These are phyloP conservation scores for Chascanopsetta lugubris DNA, from an alignment of 2,113 vertebrate genomes.

Conservation along the genomic window DNA sequence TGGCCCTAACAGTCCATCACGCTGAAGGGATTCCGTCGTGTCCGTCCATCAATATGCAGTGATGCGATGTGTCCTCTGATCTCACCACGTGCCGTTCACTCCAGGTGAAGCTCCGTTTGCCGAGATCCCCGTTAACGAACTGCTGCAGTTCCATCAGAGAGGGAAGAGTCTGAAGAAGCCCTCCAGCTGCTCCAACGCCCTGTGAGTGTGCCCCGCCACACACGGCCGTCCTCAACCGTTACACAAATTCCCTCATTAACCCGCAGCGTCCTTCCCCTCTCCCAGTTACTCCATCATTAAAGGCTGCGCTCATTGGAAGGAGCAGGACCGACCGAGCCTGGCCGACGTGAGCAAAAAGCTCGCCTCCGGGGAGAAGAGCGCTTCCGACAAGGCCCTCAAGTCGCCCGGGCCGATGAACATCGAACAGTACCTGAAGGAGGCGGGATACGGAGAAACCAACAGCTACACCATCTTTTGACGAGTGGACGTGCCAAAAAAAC, in stretches of 20 bases:
- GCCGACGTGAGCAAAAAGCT: constrained; percentile 80
- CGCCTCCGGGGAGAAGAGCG: constrained; percentile 76
- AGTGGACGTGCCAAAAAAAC: background rate
- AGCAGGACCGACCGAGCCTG: constrained; percentile 78
- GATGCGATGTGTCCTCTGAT: background rate
- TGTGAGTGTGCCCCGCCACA: constrained; percentile 79
- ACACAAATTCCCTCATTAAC: background rate
- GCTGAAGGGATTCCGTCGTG: too few species aligned
- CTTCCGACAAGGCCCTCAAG: constrained; percentile 86
- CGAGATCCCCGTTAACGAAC: constrained; percentile 84
- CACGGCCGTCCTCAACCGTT: background rate
- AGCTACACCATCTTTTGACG: constrained; percentile 81
- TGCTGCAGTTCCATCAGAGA: constrained; percentile 88
- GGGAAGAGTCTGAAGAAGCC: constrained; percentile 88
- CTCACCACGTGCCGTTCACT: background rate
- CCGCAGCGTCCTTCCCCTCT: background rate
- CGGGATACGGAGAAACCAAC: constrained; percentile 77
- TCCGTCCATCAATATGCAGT: too few species aligned
- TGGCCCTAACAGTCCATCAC: too few species aligned
- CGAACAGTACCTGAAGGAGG: constrained; percentile 78
- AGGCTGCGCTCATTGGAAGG: constrained; percentile 89
- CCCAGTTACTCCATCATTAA: constrained; percentile 88
- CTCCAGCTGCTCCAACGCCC: constrained; percentile 81
- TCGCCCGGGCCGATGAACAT: constrained; percentile 78
- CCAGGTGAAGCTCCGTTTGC: constrained; percentile 92